Evolutionary conservation across 2,113 vertebrate genomes (phyloP), one percentile per base, ranked within the genome.

Genomic region (Saccopteryx leptura): DNA sequence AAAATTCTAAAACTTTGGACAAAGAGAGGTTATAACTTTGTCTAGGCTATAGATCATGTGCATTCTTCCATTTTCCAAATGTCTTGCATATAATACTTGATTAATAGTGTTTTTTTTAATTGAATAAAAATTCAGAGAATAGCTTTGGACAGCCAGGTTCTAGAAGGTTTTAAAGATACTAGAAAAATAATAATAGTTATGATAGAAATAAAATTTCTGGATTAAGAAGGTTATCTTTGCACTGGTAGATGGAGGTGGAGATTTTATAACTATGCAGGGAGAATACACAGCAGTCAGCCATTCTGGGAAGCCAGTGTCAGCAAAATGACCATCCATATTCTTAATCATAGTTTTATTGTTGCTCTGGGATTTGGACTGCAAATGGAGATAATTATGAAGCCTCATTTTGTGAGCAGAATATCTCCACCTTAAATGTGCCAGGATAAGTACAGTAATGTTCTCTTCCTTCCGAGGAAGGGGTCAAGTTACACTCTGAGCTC

Each of bases 261-360:
- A 56, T 78, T 84, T 81, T 93, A 93, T 89, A 82, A 31, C 69
- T 54, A 79, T 66, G 2, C 48, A 75, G 85, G 76, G 46, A 95
- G 95, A 93, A 56, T 58, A 39, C 5, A 7, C 26, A 92, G 46
- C 71, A 7, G 28, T n/a, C 39, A 88, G 61, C 75, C 2, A 2
- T 94, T 19, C 90, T 92, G 76, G 76, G 88, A 96, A 96, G 78
- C 75, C 28, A 76, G 68, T 54, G 26, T 74, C 52, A 60, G 78
- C 31, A 88, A 86, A 78, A 71, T 48, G 58, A 71, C 39, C 24
- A 60, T 17, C 26, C 63, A 58, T 23, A 94, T 88, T 81, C 58
- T 56, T 83, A 91, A 91, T 86, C 56, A 82, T 65, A 76, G 95
- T 96, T 96, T 97, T 94, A 96, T 75, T 88, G n/a, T 89, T 83